phyloP scores from a whole-genome alignment of 2,888 invertebrate species.

The Camptogramma bilineatum region DNA sequence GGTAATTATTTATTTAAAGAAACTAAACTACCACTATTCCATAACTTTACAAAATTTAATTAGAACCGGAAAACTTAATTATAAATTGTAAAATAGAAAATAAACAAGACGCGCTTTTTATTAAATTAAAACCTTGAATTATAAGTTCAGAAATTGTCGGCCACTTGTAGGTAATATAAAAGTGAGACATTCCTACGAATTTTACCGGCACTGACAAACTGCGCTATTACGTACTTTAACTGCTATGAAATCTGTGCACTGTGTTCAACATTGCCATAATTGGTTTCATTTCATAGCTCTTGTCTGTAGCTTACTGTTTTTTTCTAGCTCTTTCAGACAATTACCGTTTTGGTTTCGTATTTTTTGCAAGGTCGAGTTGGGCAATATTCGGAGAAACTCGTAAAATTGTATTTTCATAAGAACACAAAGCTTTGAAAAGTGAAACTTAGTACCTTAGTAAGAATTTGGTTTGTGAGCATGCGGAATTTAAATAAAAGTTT shows the following conservation, averaged over 20 bases:
- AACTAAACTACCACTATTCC: too few species aligned
- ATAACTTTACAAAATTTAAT: too few species aligned
- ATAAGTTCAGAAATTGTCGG: slow-evolving; percentile 16
- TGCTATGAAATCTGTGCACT: slow-evolving; percentile 28
- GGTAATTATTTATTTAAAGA: too few species aligned
- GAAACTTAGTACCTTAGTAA: background rate
- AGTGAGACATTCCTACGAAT: slow-evolving; percentile 23
- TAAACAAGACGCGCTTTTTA: too few species aligned
- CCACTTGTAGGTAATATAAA: slow-evolving; percentile 26
- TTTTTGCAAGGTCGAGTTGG: slow-evolving; percentile 4
- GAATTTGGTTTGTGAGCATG: background rate
- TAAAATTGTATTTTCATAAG: background rate
- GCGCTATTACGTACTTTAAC: slow-evolving; percentile 25
- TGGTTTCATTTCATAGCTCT: slow-evolving; percentile 41
- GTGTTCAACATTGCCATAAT: slow-evolving; percentile 28
- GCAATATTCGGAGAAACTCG: background rate
- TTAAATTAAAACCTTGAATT: slow-evolving; percentile 6
- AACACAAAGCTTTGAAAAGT: background rate
- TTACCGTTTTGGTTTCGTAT: slow-evolving; percentile 4
- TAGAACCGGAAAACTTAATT: too few species aligned
- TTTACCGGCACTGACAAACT: slow-evolving; percentile 28
- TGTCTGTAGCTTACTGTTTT: slow-evolving; percentile 9
- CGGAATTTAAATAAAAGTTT: background rate
- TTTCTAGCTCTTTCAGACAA: slow-evolving; percentile 16
- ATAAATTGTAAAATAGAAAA: too few species aligned